phyloP scores from a whole-genome alignment of 2,797 vertebrate species.

The Phrynocephalus vlangalii region DNA sequence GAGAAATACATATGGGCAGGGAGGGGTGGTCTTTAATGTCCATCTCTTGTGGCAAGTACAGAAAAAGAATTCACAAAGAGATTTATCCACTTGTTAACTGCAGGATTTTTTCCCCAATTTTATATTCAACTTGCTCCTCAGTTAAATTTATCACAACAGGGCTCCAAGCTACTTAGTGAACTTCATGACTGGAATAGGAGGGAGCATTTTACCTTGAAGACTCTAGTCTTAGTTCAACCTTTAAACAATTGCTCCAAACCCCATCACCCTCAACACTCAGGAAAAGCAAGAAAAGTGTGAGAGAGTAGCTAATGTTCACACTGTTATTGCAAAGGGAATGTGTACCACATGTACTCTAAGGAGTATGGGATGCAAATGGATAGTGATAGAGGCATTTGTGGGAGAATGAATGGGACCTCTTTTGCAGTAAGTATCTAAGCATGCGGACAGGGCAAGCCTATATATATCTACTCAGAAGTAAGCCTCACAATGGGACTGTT shows the following conservation, averaged over 20 bases:
- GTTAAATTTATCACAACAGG: background rate
- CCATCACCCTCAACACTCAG: too few relatives aligned
- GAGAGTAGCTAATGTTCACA: background rate
- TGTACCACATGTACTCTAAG: background rate
- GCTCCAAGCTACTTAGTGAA: background rate
- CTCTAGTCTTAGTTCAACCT: too few relatives aligned
- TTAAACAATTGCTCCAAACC: background rate
- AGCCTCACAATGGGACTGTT: too few relatives aligned
- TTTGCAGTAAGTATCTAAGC: too few relatives aligned
- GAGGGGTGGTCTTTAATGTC: background rate
- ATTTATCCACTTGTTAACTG: background rate
- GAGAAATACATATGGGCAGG: background rate
- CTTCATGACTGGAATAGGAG: background rate
- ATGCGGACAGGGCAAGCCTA: too few relatives aligned
- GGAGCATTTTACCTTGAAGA: background rate
- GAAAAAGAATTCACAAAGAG: background rate
- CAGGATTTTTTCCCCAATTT: background rate
- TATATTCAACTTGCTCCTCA: background rate
- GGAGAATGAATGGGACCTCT: background rate
- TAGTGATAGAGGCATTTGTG: background rate
- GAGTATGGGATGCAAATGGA: background rate
- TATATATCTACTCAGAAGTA: too few relatives aligned
- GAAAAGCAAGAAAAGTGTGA: too few relatives aligned
- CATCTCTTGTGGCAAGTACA: background rate
- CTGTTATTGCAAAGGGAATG: background rate